A percentile compares a stretch with the other conserved stretches of the same genome.
Conservation (phyloP, 30 jellyfish, hydroid and myxozoan species). For the Hydra vulgaris region DNA sequence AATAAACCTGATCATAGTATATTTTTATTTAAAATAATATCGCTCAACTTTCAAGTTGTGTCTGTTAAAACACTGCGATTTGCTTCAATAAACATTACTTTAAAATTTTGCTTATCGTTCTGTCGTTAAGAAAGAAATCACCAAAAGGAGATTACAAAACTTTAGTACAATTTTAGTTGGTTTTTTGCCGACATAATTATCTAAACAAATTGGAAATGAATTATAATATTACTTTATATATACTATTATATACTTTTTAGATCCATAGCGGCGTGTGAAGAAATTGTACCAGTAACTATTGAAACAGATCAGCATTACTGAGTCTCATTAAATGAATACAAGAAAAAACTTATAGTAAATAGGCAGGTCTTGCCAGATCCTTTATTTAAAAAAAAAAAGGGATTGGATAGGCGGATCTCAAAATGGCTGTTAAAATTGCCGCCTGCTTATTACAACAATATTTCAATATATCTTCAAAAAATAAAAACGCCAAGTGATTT, state of each 20-base stretch:
- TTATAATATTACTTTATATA: not conserved
- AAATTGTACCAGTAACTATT: not conserved
- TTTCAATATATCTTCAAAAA: not conserved
- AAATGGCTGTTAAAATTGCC: constrained; percentile 35
- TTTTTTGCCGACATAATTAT: not conserved
- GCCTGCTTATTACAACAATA: constrained; percentile 13
- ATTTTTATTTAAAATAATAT: too few species aligned
- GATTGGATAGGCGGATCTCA: constrained; percentile 26
- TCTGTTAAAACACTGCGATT: not conserved
- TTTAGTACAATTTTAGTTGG: not conserved
- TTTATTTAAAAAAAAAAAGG: not conserved
- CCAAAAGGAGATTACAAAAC: not conserved
- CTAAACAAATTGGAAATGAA: not conserved
- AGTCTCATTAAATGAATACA: not conserved
- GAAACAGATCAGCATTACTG: not conserved
- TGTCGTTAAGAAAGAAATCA: not conserved
- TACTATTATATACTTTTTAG: constrained; percentile 7
- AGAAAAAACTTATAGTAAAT: constrained; percentile 8
- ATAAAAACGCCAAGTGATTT: constrained; percentile 17
- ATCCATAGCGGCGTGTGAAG: constrained; percentile 1
- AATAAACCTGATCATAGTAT: not conserved
- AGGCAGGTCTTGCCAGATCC: too few species aligned
- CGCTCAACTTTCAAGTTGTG: not conserved
- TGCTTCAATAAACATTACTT: too few species aligned
- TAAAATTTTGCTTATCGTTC: too few species aligned